A percentile compares a stretch with the other conserved stretches of the same genome.
phyloP scores from a whole-genome alignment of 2,113 vertebrate genomes.

The Phaetusa simplex region DNA sequence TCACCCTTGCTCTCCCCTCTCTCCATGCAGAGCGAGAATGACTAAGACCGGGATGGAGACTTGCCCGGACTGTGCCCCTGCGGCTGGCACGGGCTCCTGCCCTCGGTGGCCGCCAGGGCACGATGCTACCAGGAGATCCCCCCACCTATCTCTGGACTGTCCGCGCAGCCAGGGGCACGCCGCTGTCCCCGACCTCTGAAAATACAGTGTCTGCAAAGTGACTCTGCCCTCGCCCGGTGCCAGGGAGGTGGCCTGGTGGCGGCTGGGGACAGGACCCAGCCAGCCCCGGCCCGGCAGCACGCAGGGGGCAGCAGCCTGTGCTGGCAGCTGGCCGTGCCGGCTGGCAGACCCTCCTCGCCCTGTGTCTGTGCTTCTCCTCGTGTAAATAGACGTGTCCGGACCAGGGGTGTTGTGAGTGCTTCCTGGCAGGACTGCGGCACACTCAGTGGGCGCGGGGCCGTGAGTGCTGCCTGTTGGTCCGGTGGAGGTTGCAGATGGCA shows the following conservation, averaged over 20 bases:
- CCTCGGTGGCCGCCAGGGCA: background rate
- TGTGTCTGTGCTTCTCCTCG: background rate
- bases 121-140: background rate
- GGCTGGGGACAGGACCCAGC: background rate
- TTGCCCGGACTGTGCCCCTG: background rate
- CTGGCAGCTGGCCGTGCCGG: background rate
- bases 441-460: rapidly evolving
- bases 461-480: rapidly evolving
- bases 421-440: background rate
- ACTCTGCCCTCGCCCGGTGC: background rate
- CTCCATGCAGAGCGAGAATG: slow-evolving; percentile 11
- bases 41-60: background rate
- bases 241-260: background rate
- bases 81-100: rapidly evolving
- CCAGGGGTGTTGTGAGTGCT: background rate
- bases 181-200: background rate
- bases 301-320: background rate
- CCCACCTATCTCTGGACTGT: background rate
- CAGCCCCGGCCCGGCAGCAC: rapidly evolving
- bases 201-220: background rate
- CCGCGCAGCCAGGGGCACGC: background rate
- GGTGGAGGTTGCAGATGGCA: background rate
- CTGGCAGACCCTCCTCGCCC: background rate
- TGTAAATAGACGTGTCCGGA: background rate
- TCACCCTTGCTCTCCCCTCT: background rate